Evolutionary conservation across 2,888 invertebrate genomes (phyloP).

Genomic region (Lampropteryx suffumata): DNA sequence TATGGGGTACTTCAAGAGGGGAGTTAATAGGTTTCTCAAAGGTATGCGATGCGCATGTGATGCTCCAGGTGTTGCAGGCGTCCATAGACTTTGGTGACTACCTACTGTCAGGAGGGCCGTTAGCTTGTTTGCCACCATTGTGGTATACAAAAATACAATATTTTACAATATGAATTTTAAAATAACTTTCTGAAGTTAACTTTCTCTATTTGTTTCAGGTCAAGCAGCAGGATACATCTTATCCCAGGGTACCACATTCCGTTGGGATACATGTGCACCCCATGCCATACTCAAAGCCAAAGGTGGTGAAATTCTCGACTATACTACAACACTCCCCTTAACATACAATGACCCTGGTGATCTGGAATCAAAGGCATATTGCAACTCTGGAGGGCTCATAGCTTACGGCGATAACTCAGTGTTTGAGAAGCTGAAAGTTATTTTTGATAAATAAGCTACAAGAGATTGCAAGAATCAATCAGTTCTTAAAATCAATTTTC

Average conservation of each 20-base stretch:
- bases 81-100: too few species aligned
- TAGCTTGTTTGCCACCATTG: too few species aligned
- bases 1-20: too few species aligned
- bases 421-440: constrained; percentile 47
- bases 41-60: too few species aligned
- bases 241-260: constrained; percentile 90
- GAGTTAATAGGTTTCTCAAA: too few species aligned
- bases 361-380: constrained; percentile 57
- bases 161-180: too few species aligned
- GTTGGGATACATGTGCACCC: constrained; percentile 97
- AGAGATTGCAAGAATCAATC: too few species aligned
- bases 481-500: too few species aligned
- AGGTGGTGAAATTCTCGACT: constrained; percentile 87
- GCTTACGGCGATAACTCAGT: constrained; percentile 52
- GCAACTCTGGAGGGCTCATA: constrained; percentile 67
- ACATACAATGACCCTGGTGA: constrained; percentile 59
- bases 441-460: constrained; percentile 16
- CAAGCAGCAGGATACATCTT: constrained; percentile 86
- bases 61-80: too few species aligned
- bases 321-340: constrained; percentile 46
- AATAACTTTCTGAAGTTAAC: too few species aligned
- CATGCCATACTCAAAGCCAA: constrained; percentile 91
- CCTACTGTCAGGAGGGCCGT: too few species aligned
- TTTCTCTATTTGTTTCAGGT: constrained; percentile 47
- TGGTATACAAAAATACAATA: too few species aligned